Conservation (phyloP, 2,888 invertebrate species). For the Graphium colonna region DNA sequence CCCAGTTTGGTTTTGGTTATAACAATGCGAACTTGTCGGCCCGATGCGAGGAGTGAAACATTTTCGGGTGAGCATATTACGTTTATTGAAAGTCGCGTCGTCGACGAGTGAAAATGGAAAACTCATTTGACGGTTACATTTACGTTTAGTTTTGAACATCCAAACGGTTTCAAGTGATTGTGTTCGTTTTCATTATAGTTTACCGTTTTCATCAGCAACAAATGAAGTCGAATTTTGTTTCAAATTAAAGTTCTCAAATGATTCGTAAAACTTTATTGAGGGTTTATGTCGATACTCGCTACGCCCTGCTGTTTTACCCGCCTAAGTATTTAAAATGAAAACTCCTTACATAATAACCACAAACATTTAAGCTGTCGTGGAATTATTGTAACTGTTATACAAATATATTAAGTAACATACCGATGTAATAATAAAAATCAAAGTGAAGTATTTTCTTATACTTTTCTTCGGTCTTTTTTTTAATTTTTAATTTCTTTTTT, state of each 20-base stretch:
- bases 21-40: neutral
- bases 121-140: slow-evolving; percentile 13
- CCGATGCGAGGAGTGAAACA: slow-evolving; percentile 1
- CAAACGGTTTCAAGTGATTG: neutral
- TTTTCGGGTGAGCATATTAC: slow-evolving; percentile 21
- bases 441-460: too few species aligned
- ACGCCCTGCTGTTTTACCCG: too few species aligned
- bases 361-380: too few species aligned
- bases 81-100: slow-evolving; percentile 19
- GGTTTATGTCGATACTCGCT: too few species aligned
- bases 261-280: too few species aligned
- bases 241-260: neutral
- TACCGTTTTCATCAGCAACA: neutral
- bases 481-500: too few species aligned
- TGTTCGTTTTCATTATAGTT: neutral
- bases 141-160: slow-evolving; percentile 13
- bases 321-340: too few species aligned
- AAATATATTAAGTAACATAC: too few species aligned
- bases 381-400: too few species aligned
- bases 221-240: neutral
- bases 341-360: too few species aligned
- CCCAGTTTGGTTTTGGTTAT: neutral
- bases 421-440: too few species aligned
- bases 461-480: too few species aligned
- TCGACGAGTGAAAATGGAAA: slow-evolving; percentile 14